A percentile compares a stretch with the other conserved stretches of the same genome.
phyloP scores from a whole-genome alignment of 2,888 invertebrate species.

The Thumatha senex region DNA sequence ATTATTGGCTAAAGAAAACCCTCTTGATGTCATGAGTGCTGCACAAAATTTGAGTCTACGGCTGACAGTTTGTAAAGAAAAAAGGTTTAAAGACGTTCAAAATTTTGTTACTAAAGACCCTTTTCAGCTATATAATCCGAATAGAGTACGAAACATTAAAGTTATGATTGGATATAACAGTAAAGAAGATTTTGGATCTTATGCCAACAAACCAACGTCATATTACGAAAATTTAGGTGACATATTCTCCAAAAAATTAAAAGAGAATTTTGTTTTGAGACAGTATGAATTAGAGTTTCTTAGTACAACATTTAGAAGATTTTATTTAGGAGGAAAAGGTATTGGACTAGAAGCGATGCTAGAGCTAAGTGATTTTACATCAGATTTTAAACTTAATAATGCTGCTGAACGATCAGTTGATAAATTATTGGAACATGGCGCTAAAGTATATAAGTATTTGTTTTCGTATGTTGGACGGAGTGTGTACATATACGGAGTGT shows the following conservation, averaged over 20 bases:
- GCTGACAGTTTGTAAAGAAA: slow-evolving; percentile 49
- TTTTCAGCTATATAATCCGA: slow-evolving; percentile 31
- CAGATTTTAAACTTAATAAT: slow-evolving; percentile 43
- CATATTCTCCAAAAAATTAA: slow-evolving; percentile 17
- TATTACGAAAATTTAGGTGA: slow-evolving; percentile 23
- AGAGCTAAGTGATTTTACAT: slow-evolving; percentile 42
- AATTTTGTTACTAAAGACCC: slow-evolving; percentile 39
- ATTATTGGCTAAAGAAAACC: slow-evolving; percentile 43
- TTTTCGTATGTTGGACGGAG: slow-evolving; percentile 50
- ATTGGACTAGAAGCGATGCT: slow-evolving; percentile 39
- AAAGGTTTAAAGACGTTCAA: slow-evolving; percentile 33
- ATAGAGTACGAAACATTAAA: slow-evolving; percentile 32
- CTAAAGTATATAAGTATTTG: slow-evolving; percentile 43
- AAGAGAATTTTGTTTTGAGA: slow-evolving; percentile 6
- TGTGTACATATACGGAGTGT: too few species aligned
- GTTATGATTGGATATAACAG: slow-evolving; percentile 54
- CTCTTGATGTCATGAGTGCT: slow-evolving; percentile 45
- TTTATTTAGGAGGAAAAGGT: slow-evolving; percentile 42
- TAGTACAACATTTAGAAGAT: slow-evolving; percentile 30
- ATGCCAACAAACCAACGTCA: slow-evolving; percentile 28
- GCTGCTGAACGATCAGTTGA: slow-evolving; percentile 47
- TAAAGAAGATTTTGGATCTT: slow-evolving; percentile 45
- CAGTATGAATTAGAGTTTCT: slow-evolving; percentile 27
- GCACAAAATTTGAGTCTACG: slow-evolving; percentile 30
- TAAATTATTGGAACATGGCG: slow-evolving; percentile 41